Percentiles rank a stretch among this genome's conserved stretches.
Conservation (phyloP, 2,888 invertebrate genomes). For the Clostera curtula region DNA sequence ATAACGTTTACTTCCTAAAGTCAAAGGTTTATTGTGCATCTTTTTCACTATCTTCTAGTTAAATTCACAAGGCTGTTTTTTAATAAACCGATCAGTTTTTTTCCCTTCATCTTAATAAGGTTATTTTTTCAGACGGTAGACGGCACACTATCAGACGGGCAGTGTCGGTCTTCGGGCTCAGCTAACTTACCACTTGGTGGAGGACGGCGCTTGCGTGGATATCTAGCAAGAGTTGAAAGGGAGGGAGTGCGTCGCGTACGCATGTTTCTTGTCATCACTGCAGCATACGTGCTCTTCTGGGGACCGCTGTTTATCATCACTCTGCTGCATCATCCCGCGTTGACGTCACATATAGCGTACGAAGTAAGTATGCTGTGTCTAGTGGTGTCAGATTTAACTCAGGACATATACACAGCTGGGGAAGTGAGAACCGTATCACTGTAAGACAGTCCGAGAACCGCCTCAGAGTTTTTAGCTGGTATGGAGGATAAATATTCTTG, state of each 20-base stretch:
- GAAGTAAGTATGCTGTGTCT: constrained; percentile 81
- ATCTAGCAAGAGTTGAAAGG: constrained; percentile 83
- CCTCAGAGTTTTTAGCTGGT: too few species aligned
- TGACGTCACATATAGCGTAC: constrained; percentile 82
- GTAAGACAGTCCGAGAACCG: too few species aligned
- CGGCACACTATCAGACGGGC: constrained; percentile 51
- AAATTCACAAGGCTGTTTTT: background rate
- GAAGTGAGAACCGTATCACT: too few species aligned
- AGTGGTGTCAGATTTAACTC: too few species aligned
- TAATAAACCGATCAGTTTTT: constrained; percentile 4
- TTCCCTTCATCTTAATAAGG: constrained; percentile 2
- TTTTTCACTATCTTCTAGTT: background rate
- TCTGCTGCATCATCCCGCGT: constrained; percentile 82
- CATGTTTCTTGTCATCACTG: constrained; percentile 89
- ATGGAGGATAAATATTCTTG: too few species aligned
- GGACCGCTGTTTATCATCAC: constrained; percentile 92
- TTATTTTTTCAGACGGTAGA: constrained; percentile 51
- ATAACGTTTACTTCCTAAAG: too few species aligned
- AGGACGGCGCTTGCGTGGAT: constrained; percentile 83
- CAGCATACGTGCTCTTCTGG: constrained; percentile 92
- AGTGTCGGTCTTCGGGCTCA: constrained; percentile 43
- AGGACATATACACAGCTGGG: too few species aligned
- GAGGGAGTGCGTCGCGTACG: constrained; percentile 88
- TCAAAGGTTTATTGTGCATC: too few species aligned
- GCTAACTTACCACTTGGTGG: constrained; percentile 75